A percentile compares a stretch with the other conserved stretches of the same genome.
phyloP scores from a whole-genome alignment of 2,888 invertebrate species.

The Agrotis segetum region DNA sequence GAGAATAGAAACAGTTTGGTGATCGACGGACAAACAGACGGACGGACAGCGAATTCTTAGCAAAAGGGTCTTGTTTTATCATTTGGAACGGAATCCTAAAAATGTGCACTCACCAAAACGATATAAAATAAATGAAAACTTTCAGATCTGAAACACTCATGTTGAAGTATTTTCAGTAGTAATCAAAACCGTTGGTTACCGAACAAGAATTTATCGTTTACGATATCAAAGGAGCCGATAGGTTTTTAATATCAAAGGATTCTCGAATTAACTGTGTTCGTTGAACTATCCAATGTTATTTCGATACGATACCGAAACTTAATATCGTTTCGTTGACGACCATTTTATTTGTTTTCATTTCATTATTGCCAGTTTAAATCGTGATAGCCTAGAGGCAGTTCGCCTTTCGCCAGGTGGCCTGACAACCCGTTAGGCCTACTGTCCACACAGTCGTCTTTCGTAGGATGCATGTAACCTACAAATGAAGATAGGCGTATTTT shows the following conservation, averaged over 20 bases:
- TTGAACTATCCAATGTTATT: slow-evolving; percentile 54
- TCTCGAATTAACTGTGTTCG: slow-evolving; percentile 45
- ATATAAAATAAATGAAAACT: not conserved
- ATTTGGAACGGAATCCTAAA: not conserved
- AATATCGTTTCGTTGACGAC: not conserved
- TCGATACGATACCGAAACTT: slow-evolving; percentile 4
- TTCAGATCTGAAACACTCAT: slow-evolving; percentile 6
- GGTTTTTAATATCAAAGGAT: slow-evolving; percentile 58
- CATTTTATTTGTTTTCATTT: slow-evolving; percentile 13
- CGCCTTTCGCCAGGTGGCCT: no score
- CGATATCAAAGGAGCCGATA: slow-evolving; percentile 50
- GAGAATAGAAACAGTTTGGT: no score
- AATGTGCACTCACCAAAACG: not conserved
- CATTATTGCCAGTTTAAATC: not conserved
- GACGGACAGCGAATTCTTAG: no score
- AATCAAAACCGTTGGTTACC: slow-evolving; percentile 31
- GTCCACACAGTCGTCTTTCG: no score
- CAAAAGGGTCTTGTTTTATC: no score
- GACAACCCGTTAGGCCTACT: no score
- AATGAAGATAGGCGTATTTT: no score
- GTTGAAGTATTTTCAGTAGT: slow-evolving; percentile 24
- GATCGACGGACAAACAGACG: no score
- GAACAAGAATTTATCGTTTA: slow-evolving; percentile 44
- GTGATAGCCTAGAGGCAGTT: no score
- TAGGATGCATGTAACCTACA: no score